Evolutionary conservation across 2,888 invertebrate genomes (phyloP).

Genomic region (Drosophila rellima): DNA sequence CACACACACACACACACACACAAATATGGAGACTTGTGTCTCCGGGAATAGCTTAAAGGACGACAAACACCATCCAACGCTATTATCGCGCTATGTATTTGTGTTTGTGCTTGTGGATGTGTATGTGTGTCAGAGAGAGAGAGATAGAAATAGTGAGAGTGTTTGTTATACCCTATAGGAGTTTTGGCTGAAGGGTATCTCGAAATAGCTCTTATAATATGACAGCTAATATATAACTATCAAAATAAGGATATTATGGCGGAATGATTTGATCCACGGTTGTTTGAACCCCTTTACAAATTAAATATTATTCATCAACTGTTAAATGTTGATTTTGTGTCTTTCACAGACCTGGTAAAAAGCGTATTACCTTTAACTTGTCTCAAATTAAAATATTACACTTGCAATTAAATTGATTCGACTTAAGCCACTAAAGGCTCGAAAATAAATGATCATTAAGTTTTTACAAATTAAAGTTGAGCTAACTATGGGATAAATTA

Average conservation of each 20-base stretch:
- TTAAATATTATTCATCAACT: not conserved
- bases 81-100: constrained; percentile 41
- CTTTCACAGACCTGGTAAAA: not conserved
- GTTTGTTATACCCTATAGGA: constrained; percentile 45
- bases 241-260: not conserved
- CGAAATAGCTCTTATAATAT: no score
- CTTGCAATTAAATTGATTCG: no score
- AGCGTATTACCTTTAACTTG: no score
- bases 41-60: constrained; percentile 57
- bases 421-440: no score
- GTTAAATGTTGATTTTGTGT: not conserved
- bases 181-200: not conserved
- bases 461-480: not conserved
- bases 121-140: not conserved
- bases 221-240: not conserved
- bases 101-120: not conserved
- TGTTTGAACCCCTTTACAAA: not conserved
- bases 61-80: constrained; percentile 66
- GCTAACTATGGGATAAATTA: constrained; percentile 8
- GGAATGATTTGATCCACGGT: not conserved
- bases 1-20: constrained; percentile 14
- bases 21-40: constrained; percentile 9
- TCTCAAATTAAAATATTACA: no score
- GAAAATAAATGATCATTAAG: no score
- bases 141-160: constrained; percentile 8